Conservation (phyloP, 2,797 vertebrate species). For the Falco novaeseelandiae region DNA sequence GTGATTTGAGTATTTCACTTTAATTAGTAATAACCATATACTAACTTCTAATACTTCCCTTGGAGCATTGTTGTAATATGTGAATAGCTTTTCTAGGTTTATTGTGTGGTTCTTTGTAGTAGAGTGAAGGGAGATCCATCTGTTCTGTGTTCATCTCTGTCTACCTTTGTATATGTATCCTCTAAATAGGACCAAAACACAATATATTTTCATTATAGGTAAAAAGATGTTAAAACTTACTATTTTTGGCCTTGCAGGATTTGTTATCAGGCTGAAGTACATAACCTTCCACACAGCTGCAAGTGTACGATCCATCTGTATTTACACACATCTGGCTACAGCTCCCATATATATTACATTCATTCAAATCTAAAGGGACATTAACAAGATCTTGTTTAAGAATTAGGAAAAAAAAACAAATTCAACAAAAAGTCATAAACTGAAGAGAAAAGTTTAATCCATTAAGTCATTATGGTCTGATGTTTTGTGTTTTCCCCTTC, state of each 20-base stretch:
- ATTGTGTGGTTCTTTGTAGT: not conserved
- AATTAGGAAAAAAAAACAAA: not conserved
- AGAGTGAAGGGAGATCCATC: not conserved
- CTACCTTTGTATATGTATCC: not conserved
- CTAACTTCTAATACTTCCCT: conserved; percentile 22
- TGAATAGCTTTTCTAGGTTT: not conserved
- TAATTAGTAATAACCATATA: conserved; percentile 53
- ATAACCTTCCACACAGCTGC: conserved; percentile 94
- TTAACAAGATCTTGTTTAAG: conserved; percentile 67
- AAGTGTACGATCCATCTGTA: conserved; percentile 90
- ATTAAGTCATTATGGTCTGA: not conserved
- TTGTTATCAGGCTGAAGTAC: conserved; percentile 89
- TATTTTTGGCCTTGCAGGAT: conserved; percentile 93
- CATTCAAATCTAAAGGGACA: conserved; percentile 90
- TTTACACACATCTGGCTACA: conserved; percentile 95
- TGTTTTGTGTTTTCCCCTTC: not conserved
- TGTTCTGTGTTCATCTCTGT: not conserved
- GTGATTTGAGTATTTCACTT: conserved; percentile 9
- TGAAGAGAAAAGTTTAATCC: not conserved
- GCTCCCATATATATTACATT: conserved; percentile 89
- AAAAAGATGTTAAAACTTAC: conserved; percentile 79
- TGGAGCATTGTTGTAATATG: not conserved
- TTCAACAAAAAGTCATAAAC: not conserved
- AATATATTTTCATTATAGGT: not conserved
- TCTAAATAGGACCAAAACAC: not conserved